Evolutionary conservation across 1,140 invertebrate genomes (phyloP), one percentile per base, ranked within the genome.

Genomic region (Drosophila quadrilineata): DNA sequence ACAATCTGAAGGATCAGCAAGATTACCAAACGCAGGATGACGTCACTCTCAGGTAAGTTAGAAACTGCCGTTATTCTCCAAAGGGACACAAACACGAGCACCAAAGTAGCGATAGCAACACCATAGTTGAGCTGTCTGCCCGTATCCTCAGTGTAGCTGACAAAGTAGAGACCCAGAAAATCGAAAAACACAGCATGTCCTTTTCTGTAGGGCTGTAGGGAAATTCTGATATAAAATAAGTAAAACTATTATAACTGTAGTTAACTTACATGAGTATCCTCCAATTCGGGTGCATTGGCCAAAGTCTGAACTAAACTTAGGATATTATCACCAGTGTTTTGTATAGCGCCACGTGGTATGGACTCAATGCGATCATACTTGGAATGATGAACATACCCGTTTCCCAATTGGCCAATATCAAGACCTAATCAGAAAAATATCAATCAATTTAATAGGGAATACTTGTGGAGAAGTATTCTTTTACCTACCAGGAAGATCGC

Each of bases 341-440:
- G 96, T 17, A 97, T 91, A 3, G 95, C 93, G 3, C 95, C 95
- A 2, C 93, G 79, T 3, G 95, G 93, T 73, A 98, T 95, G 69
- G 93, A 92, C 68, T 94, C 91, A 9, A 94, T 92, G 10, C 91
- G 91, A 89, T 98, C 96, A 89, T 94, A 95, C 74, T 93, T 93
- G 6, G 96, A 97, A 79, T 98, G 97, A 85, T 98, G 98, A 0
- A 97, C 94, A 89, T 96, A 98, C 10, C 97, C 97, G 92, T 98
- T 98, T 21, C 94, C 92, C 41, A 94, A 94, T 93, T 97, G 98
- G 5, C 97, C 97, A 90, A 98, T 95, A 91, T 98, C 98, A 48
- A 98, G 22, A 1, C 75, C 72, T 75, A 2, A 8, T 16, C 9
- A n/a, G 0, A 1, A 12, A n/a, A 8, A 36, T 19, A 24, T 24